Evolutionary conservation across 2,888 invertebrate genomes (phyloP), one percentile per base, ranked within the genome.

Genomic region (Cephus sareptanus): DNA sequence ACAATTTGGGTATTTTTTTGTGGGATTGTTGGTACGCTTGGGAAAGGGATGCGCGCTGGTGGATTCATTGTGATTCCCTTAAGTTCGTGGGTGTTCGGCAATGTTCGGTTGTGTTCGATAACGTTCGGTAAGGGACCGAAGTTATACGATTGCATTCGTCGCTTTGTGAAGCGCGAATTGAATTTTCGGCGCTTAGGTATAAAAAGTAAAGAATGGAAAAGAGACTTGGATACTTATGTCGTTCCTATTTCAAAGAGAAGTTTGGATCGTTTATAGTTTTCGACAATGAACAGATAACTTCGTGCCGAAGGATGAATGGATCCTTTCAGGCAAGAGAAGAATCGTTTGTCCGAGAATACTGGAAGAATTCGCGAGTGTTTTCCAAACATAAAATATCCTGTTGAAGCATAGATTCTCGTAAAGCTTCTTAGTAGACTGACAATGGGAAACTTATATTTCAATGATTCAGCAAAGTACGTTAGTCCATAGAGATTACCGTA

Each of bases 371-470:
- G n/a, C 56, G 73, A 56, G 40, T 35, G 76, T 76, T 78, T 76
- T 77, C 13, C 56, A 76, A 73, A 80, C 77, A 83, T 79, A 73
- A 76, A 75, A 77, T 80, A 73, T 73, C 73, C 40, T 71, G 76
- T 71, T 68, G 34, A 70, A 76, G 77, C 77, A 79, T 79, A 77
- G 80, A 82, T 79, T 77, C 75, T 76, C 35, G 76, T 76, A 81
- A 82, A 83, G 79, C 82, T 75, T 82, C 80, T 82, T 82, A 80
- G 15, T 56, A 15, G 70, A 76, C 77, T 80, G 79, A 56, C 79
- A 79, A 79, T 79, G 82, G 77, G 78, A 75, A 81, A 79, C 79
- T 70, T 74, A 77, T 82, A 78, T 73, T 77, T 75, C 76, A 56
- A 56, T 23, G 56, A 23, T 23, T 23, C 56, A 56, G 23, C 23